Percentiles rank a stretch among this genome's conserved stretches.
phyloP scores from a whole-genome alignment of 2,113 vertebrate species.

The Phycodurus eques region DNA sequence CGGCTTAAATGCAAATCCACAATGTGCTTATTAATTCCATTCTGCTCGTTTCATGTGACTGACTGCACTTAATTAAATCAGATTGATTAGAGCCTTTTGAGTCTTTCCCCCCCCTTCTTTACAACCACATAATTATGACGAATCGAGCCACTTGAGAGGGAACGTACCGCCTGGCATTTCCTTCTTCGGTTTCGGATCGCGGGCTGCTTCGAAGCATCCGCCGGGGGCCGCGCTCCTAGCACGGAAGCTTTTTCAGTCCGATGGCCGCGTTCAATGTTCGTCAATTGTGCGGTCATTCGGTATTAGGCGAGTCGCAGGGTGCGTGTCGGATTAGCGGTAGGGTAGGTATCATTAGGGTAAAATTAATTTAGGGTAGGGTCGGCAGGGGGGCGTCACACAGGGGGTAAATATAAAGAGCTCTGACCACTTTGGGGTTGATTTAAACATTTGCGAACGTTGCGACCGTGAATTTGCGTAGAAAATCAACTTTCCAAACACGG shows the following conservation, averaged over 20 bases:
- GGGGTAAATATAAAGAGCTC: no score
- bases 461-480: no score
- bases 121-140: conserved; percentile 82
- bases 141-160: conserved; percentile 57
- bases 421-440: no score
- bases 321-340: background rate
- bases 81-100: conserved; percentile 65
- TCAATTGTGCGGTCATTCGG: background rate
- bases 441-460: no score
- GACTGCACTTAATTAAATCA: conserved; percentile 84
- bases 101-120: conserved; percentile 60
- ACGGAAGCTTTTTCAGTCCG: background rate
- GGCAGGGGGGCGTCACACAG: no score
- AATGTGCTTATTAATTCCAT: conserved; percentile 83
- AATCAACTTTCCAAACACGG: no score
- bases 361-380: no score
- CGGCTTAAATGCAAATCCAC: conserved; percentile 73
- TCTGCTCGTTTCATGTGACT: conserved; percentile 72
- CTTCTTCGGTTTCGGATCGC: background rate
- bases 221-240: background rate
- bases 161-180: background rate
- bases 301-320: no score
- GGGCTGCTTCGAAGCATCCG: background rate
- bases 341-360: no score
- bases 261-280: background rate